Base-by-base conservation (phyloP, 2,888 invertebrate genomes). In the Amorpha juglandis region DNA sequence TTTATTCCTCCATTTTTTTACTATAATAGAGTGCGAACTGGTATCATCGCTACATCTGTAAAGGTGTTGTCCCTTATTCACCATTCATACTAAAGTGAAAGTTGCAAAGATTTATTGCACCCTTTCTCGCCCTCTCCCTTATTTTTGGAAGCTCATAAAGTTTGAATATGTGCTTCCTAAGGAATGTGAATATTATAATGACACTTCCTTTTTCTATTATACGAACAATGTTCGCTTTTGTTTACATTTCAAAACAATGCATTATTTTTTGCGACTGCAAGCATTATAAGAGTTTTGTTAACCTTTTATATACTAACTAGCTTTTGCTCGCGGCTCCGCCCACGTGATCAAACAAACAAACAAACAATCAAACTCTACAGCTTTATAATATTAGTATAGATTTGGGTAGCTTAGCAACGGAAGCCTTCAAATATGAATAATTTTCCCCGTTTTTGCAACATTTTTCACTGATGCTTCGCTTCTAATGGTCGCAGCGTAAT, bases 21-120 rank as follows among this genome's bases (percentile, higher is more conserved):
- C 38, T 19, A 50, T 50, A 19, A 50, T 50, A 50, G 19, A 50
- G 50, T 19, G 50, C 50, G 50, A 50, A 50, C 19, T 50, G 45
- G 7, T 14, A 19, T 2, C 19, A 19, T 16, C 16, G 19, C 9
- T 19, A 50, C 50, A 50, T 11, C 19, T 50, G 50, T 50, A 50
- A 19, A 11, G 9, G 9, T 19, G 9, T 19, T 19, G 19, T 50
- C 19, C 19, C 50, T 50, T 19, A 16, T 19, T 50, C 50, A 19
- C 50, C 50, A 50, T 50, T 19, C 50, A 50, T 50, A 50, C 50
- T 50, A 9, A 50, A 50, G 50, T 50, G 50, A 50, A 50, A 50
- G 50, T 50, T 50, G 50, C 6, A 19, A 50, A 50, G 50, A 50
- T 50, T 19, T 50, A 50, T 50, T 50, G 9, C 48, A 48, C 50